A percentile compares a stretch with the other conserved stretches of the same genome.
Evolutionary conservation across 2,113 vertebrate species (phyloP).

Genomic region (Gulo gulo): DNA sequence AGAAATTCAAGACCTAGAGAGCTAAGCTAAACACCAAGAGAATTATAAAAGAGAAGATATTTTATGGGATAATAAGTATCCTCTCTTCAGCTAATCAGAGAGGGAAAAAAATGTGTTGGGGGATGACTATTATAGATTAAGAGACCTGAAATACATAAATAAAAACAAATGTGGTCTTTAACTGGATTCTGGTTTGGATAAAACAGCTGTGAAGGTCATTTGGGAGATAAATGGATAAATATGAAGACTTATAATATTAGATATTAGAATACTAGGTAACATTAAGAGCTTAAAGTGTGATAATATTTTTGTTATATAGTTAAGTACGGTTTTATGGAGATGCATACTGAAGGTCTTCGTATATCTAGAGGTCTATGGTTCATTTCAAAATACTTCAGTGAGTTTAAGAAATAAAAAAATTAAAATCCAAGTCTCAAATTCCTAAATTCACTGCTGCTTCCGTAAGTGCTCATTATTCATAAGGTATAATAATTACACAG

Average conservation of each 20-base stretch:
- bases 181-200: neutral
- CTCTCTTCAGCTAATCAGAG: neutral
- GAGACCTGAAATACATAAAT: neutral
- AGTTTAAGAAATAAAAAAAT: constrained; percentile 7
- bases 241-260: neutral
- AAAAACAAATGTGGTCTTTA: constrained; percentile 3
- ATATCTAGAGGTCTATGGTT: neutral
- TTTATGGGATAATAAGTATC: neutral
- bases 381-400: constrained; percentile 11
- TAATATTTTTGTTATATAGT: neutral
- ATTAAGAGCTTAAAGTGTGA: neutral
- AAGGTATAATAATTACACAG: neutral
- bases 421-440: constrained; percentile 25
- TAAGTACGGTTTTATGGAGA: neutral
- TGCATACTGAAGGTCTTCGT: neutral
- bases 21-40: neutral
- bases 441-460: constrained; percentile 8
- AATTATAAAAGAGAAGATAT: neutral
- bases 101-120: neutral
- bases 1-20: neutral
- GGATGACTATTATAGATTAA: neutral
- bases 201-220: neutral
- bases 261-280: neutral
- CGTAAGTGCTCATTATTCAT: neutral
- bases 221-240: neutral